Evolutionary conservation across 2,113 vertebrate species (phyloP), one percentile per base, ranked within the genome.

Genomic region (Chascanopsetta lugubris): DNA sequence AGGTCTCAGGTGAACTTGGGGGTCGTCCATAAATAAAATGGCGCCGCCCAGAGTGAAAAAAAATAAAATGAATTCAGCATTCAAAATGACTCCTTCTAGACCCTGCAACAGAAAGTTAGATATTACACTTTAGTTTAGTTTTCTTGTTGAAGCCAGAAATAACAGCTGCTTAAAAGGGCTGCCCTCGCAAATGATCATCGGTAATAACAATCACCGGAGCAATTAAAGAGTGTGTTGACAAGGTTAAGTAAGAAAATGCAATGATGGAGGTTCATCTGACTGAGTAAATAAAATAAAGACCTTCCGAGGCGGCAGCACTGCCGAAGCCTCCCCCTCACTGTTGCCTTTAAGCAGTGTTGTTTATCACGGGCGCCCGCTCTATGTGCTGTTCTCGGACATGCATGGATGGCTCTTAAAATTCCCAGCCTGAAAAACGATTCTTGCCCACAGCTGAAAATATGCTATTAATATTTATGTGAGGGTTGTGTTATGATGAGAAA

Each of bases 401-500:
- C 91, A 89, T 85, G 85, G 80, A 78, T 85, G 66, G 75, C 79
- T 87, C 75, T 86, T 87, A 87, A 90, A 90, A 89, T 85, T 85
- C 77, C 77, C 83, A 73, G 88, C 84, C 87, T 87, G 79, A 87
- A 86, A 91, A 92, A 90, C 86, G 86, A 92, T 92, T 91, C 87
- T 91, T 91, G 87, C 89, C 90, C 87, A 88, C 79, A 87, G 90
- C 90, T 87, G 79, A 90, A 91, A 89, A 91, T 84, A 88, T 73
- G 83, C 87, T 71, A 91, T 92, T 88, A 91, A 92, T 92, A 92
- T 93, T 92, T 89, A 92, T 92, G 86, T 68, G 85, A 83, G 83
- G 82, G 79, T 87, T 90, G 87, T 88, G 85, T 91, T 92, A 91
- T 89, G 88, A 91, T 90, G 91, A 90, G 89, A 89, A 91, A 93